A percentile compares a stretch with the other conserved stretches of the same genome.
Conservation (phyloP, 2,888 invertebrate species). For the Leucophora obtusa region DNA sequence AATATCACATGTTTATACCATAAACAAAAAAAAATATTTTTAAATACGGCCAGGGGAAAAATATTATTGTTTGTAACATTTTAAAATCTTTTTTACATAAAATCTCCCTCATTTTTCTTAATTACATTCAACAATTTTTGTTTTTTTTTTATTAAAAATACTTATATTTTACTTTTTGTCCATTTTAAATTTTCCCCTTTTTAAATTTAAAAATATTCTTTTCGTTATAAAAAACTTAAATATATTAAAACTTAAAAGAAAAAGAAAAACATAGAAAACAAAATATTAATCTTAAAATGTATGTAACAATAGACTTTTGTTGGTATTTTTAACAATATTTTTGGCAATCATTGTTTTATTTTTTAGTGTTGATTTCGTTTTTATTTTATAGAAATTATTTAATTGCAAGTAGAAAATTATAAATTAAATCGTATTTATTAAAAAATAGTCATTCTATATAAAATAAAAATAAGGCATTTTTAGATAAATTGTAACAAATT, state of each 20-base stretch:
- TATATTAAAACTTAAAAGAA: not conserved
- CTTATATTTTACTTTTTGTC: not conserved
- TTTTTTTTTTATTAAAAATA: not conserved
- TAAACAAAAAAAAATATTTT: conserved; percentile 31
- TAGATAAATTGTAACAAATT: conserved; percentile 13
- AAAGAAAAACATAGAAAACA: not conserved
- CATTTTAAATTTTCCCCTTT: not conserved
- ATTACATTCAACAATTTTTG: not conserved
- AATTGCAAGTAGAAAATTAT: conserved; percentile 44
- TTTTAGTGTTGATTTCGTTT: conserved; percentile 8
- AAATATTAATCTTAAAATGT: conserved; percentile 1
- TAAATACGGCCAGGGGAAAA: not conserved
- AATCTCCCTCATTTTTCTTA: not conserved
- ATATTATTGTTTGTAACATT: not conserved
- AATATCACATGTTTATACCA: conserved; percentile 56
- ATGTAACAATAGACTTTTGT: conserved; percentile 12
- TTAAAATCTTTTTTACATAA: not conserved
- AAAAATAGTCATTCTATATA: conserved; percentile 20
- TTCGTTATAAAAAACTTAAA: not conserved
- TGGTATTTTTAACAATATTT: not conserved
- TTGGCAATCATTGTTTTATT: not conserved
- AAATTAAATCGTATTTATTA: conserved; percentile 21
- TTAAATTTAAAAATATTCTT: not conserved
- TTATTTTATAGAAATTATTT: not conserved
- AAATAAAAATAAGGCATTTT: conserved; percentile 21